Evolutionary conservation across 2,113 vertebrate genomes (phyloP).

Genomic region (Sturnus vulgaris): DNA sequence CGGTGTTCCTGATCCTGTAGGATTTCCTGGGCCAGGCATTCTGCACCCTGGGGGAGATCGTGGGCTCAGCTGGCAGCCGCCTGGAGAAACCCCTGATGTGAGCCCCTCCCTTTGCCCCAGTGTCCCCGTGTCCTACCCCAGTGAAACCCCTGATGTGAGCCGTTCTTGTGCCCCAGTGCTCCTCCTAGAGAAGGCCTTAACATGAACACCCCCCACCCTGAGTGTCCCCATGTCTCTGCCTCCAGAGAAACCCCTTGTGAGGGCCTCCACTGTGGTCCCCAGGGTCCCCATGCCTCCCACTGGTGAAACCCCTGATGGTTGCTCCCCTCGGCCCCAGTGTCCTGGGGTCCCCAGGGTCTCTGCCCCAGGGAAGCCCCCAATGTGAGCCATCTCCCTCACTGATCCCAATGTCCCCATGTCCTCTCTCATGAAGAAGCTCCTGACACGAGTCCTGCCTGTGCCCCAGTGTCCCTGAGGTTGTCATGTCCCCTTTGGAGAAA

Average conservation of each 20-base stretch:
- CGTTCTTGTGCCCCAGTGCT: not conserved
- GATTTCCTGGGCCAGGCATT: slow-evolving; percentile 95
- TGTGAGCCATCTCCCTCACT: not conserved
- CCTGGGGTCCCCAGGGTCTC: not conserved
- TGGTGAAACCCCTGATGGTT: not conserved
- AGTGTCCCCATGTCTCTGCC: not conserved
- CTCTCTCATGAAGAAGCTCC: not conserved
- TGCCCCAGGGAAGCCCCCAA: not conserved
- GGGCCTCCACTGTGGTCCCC: not conserved
- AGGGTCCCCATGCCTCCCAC: not conserved
- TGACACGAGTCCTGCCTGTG: not conserved
- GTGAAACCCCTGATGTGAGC: not conserved
- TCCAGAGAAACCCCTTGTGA: not conserved
- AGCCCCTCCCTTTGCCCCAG: slow-evolving; percentile 17
- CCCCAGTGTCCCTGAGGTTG: not conserved
- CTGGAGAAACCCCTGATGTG: slow-evolving; percentile 92
- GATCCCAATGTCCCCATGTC: not conserved
- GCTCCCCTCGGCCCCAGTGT: not conserved
- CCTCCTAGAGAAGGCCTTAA: not conserved
- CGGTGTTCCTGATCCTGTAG: slow-evolving; percentile 32
- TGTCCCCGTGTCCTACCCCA: not conserved
- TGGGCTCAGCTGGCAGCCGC: slow-evolving; percentile 90
- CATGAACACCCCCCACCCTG: not conserved
- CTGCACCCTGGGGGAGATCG: slow-evolving; percentile 93
- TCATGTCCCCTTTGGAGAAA: not conserved